Evolutionary conservation across 2,888 invertebrate species (phyloP).

Genomic region (Calameuta pallipes): DNA sequence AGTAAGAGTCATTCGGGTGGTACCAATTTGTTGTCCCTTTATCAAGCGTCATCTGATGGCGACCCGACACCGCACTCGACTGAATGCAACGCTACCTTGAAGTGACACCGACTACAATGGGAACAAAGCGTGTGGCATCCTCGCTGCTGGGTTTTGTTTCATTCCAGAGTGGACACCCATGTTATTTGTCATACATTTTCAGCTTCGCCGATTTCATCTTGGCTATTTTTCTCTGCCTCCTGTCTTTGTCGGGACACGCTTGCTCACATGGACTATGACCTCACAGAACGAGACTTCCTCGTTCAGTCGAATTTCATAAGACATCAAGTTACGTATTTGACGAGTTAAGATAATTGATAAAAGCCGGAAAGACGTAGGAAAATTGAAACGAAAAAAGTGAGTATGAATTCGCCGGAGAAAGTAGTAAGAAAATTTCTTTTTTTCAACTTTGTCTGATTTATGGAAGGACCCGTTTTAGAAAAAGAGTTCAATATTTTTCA

Average conservation of each 20-base stretch:
- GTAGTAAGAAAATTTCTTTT: background rate
- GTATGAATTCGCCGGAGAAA: background rate
- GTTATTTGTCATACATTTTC: slow-evolving; percentile 64
- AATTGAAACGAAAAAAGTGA: background rate
- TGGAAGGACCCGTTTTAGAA: too few species aligned
- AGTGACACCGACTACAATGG: slow-evolving; percentile 64
- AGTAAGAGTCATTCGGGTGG: slow-evolving; percentile 62
- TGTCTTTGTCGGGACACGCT: slow-evolving; percentile 9
- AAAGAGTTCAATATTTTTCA: too few species aligned
- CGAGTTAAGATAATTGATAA: background rate
- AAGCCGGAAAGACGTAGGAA: background rate
- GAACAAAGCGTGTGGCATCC: slow-evolving; percentile 60
- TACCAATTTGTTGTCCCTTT: slow-evolving; percentile 65
- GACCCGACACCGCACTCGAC: slow-evolving; percentile 60
- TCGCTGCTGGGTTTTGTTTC: slow-evolving; percentile 58
- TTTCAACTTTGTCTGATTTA: background rate
- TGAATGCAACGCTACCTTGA: slow-evolving; percentile 56
- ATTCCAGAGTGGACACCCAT: slow-evolving; percentile 58
- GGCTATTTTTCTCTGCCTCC: slow-evolving; percentile 58
- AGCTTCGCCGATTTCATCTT: slow-evolving; percentile 62
- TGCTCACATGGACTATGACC: slow-evolving; percentile 12
- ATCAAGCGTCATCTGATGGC: slow-evolving; percentile 64
- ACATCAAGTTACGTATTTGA: background rate
- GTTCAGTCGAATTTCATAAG: background rate
- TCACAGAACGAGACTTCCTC: background rate